A percentile compares a stretch with the other conserved stretches of the same genome.
Conservation (phyloP, 2,113 vertebrate genomes). For the Hippocampus mohnikei region DNA sequence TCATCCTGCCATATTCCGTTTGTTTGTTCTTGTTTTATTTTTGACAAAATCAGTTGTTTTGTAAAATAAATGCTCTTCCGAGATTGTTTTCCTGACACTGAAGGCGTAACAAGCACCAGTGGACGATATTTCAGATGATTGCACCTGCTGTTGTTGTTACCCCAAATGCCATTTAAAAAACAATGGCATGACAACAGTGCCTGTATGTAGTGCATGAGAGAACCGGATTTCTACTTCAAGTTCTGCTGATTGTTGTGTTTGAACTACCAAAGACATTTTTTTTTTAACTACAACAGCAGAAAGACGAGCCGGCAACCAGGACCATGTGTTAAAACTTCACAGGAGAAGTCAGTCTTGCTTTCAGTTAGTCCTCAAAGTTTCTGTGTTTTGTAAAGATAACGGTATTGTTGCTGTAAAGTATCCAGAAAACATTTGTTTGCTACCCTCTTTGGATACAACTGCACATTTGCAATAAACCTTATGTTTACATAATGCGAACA, state of each 20-base stretch:
- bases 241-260: constrained; percentile 49
- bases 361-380: constrained; percentile 44
- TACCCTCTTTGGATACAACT: constrained; percentile 74
- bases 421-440: constrained; percentile 63
- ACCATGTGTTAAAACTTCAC: constrained; percentile 70
- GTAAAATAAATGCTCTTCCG: constrained; percentile 41
- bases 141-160: constrained; percentile 23
- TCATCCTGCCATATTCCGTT: constrained; percentile 50
- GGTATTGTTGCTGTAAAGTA: constrained; percentile 73
- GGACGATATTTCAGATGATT: constrained; percentile 24
- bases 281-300: constrained; percentile 28
- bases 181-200: constrained; percentile 67
- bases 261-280: constrained; percentile 74
- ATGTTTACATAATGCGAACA: constrained; percentile 70
- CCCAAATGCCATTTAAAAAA: constrained; percentile 51
- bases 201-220: constrained; percentile 55
- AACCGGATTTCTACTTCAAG: constrained; percentile 50
- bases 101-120: constrained; percentile 32
- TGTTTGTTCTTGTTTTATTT: constrained; percentile 54
- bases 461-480: constrained; percentile 81
- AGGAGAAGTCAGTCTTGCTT: constrained; percentile 59
- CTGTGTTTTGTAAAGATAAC: constrained; percentile 60
- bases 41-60: constrained; percentile 58
- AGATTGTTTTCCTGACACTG: constrained; percentile 39
- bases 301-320: constrained; percentile 56